phyloP scores from a whole-genome alignment of 2,888 invertebrate species.

The Dryobota labecula region DNA sequence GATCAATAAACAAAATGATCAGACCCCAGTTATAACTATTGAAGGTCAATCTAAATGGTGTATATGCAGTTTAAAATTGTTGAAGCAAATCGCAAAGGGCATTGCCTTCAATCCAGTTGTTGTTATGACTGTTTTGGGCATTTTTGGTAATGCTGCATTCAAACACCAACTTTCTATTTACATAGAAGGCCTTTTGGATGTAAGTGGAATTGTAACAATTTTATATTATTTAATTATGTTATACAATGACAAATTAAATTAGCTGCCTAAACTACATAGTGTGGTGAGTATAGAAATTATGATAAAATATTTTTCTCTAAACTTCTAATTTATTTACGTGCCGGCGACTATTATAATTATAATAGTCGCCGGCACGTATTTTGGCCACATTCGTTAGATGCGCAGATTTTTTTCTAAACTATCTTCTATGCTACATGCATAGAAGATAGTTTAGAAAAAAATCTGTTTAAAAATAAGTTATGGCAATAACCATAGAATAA shows the following conservation, averaged over 20 bases:
- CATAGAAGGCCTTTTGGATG: conserved; percentile 94
- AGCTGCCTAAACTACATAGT: neutral
- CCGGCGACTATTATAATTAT: no score
- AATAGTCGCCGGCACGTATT: no score
- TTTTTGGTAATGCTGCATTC: conserved; percentile 95
- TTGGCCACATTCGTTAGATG: no score
- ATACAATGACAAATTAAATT: neutral
- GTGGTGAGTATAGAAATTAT: neutral
- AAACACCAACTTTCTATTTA: conserved; percentile 94
- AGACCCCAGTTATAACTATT: conserved; percentile 67
- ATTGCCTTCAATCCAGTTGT: conserved; percentile 97
- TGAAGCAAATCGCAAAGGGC: conserved; percentile 91
- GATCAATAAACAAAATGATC: conserved; percentile 91
- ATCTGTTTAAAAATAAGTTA: no score
- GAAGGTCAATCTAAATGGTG: conserved; percentile 69
- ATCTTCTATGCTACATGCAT: no score
- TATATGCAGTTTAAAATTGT: conserved; percentile 78
- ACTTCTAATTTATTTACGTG: no score
- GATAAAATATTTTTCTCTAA: neutral
- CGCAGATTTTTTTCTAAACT: no score
- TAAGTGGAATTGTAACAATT: conserved; percentile 76
- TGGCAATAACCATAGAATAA: no score
- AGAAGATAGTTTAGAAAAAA: no score
- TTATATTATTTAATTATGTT: neutral
- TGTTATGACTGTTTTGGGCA: conserved; percentile 97